These are phyloP conservation scores for Encarsia formosa DNA, from an alignment of 2,888 invertebrate genomes.

Conservation along the genomic window DNA sequence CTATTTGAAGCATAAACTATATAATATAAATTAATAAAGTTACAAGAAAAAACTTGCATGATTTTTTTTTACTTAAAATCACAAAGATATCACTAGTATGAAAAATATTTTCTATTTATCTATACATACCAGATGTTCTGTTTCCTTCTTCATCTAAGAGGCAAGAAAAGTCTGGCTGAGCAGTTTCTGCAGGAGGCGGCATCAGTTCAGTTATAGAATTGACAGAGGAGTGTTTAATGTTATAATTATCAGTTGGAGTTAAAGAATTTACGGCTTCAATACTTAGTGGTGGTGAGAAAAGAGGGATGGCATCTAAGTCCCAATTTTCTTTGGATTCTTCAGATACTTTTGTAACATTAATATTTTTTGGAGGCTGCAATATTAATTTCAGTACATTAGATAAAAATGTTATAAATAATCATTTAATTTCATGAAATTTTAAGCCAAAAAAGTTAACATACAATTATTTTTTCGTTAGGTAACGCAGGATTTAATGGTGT, in stretches of 20 bases:
- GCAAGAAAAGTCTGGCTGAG: constrained; percentile 53
- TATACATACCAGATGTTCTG: constrained; percentile 45
- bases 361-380: constrained; percentile 37
- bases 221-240: constrained; percentile 33
- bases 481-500: constrained; percentile 43
- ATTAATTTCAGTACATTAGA: neutral
- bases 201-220: constrained; percentile 40
- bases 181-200: constrained; percentile 38
- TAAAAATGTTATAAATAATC: neutral
- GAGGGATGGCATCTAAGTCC: constrained; percentile 38
- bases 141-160: constrained; percentile 55
- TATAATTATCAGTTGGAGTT: constrained; percentile 31
- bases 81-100: neutral
- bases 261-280: constrained; percentile 32
- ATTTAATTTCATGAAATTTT: too few species aligned
- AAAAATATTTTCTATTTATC: neutral
- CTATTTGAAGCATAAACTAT: too few species aligned
- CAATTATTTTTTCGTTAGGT: constrained; percentile 41
- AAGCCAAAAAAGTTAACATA: constrained; percentile 28
- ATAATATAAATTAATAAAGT: too few species aligned
- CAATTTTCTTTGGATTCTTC: constrained; percentile 49
- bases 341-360: constrained; percentile 36
- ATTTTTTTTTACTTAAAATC: too few species aligned
- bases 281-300: constrained; percentile 36
- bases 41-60: too few species aligned